These are phyloP conservation scores for Drosophila borborema DNA, from an alignment of 2,888 invertebrate genomes.

Conservation along the genomic window DNA sequence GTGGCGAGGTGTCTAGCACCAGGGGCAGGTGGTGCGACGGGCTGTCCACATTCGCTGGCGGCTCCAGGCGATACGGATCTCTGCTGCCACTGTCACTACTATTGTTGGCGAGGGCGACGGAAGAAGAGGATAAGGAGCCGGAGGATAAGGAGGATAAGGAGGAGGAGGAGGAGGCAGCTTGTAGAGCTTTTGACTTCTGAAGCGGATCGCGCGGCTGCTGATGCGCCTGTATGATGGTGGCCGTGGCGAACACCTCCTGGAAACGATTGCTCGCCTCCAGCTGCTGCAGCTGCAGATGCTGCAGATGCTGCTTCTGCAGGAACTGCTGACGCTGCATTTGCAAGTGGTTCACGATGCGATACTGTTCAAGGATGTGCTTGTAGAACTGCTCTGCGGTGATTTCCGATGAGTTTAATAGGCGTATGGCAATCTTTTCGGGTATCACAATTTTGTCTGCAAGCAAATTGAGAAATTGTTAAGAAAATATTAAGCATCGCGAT, in stretches of 20 bases:
- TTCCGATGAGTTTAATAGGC: constrained; percentile 84
- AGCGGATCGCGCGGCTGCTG: constrained; percentile 54
- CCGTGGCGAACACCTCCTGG: constrained; percentile 82
- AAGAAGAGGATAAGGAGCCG: neutral
- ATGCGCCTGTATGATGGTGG: constrained; percentile 82
- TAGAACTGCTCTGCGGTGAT: constrained; percentile 85
- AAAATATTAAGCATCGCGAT: neutral
- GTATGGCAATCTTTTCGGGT: constrained; percentile 85
- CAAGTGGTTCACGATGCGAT: constrained; percentile 78
- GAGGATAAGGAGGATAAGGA: neutral
- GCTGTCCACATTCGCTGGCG: constrained; percentile 40
- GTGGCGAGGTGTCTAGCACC: constrained; percentile 67
- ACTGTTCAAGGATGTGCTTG: constrained; percentile 83
- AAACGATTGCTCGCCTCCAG: constrained; percentile 81
- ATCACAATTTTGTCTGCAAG: constrained; percentile 84
- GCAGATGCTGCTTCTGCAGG: constrained; percentile 80
- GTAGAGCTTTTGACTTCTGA: constrained; percentile 53
- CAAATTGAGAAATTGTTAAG: neutral
- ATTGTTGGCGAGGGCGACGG: constrained; percentile 1
- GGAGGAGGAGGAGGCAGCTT: neutral
- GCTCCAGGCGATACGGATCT: constrained; percentile 59
- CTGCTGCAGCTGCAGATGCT: constrained; percentile 81
- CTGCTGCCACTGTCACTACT: constrained; percentile 16
- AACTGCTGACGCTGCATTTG: constrained; percentile 82
- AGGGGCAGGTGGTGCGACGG: constrained; percentile 65